phyloP scores from a whole-genome alignment of 2,888 invertebrate genomes.

The Platycheirus albimanus region DNA sequence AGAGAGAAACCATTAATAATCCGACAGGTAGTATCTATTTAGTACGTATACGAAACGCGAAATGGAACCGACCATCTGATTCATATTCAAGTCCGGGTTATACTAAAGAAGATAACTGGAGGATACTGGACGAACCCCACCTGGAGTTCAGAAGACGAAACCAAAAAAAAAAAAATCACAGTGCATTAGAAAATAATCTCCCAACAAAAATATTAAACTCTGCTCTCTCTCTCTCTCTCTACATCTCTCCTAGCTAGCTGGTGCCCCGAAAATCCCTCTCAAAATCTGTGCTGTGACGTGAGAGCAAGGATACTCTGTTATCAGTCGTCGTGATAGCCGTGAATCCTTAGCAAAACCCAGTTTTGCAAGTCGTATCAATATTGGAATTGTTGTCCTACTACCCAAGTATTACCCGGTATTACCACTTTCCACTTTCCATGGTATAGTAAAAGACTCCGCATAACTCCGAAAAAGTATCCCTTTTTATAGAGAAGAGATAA shows the following conservation, averaged over 20 bases:
- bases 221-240: neutral
- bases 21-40: conserved; percentile 67
- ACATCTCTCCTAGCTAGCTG: neutral
- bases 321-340: conserved; percentile 32
- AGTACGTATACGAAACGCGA: conserved; percentile 50
- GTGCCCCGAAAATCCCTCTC: conserved; percentile 19
- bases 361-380: conserved; percentile 40
- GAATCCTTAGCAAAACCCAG: conserved; percentile 15
- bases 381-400: conserved; percentile 58
- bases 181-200: conserved; percentile 57
- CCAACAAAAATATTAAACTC: conserved; percentile 33
- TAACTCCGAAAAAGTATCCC: conserved; percentile 17
- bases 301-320: conserved; percentile 43
- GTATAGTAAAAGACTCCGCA: neutral
- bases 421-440: too few relatives aligned
- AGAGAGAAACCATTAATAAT: conserved; percentile 60
- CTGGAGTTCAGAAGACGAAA: conserved; percentile 66
- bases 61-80: conserved; percentile 76
- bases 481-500: too few relatives aligned
- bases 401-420: neutral
- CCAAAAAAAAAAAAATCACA: conserved; percentile 36
- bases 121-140: conserved; percentile 77
- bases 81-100: conserved; percentile 77
- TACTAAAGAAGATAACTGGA: conserved; percentile 76
- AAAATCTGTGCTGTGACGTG: conserved; percentile 24